Evolutionary conservation across 2,888 invertebrate species (phyloP).

Genomic region (Sycophila texana): DNA sequence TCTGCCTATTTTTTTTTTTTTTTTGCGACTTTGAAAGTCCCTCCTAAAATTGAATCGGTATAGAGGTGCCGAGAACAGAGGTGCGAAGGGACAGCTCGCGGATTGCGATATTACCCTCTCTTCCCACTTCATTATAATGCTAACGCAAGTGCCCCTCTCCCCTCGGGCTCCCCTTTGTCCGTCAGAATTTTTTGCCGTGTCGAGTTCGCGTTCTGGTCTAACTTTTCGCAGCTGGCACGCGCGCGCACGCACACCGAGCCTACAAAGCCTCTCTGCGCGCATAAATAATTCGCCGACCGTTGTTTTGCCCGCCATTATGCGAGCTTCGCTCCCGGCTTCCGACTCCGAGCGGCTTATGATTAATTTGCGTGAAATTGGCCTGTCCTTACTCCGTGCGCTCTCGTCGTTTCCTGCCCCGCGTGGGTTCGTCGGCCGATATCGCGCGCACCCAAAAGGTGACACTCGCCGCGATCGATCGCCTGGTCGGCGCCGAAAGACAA

Average conservation of each 20-base stretch:
- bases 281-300: constrained; percentile 48
- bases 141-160: constrained; percentile 10
- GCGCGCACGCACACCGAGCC: not conserved
- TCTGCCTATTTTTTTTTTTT: no score
- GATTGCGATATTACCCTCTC: constrained; percentile 10
- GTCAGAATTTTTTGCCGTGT: no score
- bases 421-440: no score
- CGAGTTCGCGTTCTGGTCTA: not conserved
- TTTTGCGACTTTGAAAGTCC: no score
- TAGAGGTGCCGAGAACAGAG: not conserved
- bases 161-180: not conserved
- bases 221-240: constrained; percentile 45
- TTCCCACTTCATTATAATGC: constrained; percentile 37
- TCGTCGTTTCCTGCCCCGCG: not conserved
- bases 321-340: not conserved
- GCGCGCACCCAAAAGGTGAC: no score
- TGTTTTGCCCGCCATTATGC: constrained; percentile 2
- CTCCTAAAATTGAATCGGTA: not conserved
- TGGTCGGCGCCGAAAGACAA: not conserved
- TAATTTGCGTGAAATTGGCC: constrained; percentile 41
- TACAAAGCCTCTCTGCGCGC: constrained; percentile 5
- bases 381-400: not conserved
- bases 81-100: not conserved
- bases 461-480: not conserved
- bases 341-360: constrained; percentile 19